Evolutionary conservation across 2,888 invertebrate genomes (phyloP).

Genomic region (Isoperla grammatica): DNA sequence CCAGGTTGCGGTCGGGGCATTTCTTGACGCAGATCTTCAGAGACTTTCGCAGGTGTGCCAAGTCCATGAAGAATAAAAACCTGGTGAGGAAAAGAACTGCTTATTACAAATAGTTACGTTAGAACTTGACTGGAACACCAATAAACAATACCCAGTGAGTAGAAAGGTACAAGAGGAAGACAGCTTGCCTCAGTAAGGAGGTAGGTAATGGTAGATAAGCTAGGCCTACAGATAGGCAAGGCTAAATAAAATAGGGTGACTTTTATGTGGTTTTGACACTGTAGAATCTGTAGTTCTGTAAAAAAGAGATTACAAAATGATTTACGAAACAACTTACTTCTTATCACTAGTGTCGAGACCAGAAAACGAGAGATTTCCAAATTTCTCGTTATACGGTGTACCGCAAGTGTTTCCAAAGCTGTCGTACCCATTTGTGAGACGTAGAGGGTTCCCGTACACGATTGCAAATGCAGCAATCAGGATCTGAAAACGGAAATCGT

Average conservation of each 20-base stretch:
- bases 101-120: too few species aligned
- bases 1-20: conserved; percentile 69
- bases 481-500: too few species aligned
- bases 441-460: conserved; percentile 78
- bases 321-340: conserved; percentile 49
- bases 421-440: conserved; percentile 86
- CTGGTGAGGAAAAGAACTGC: conserved; percentile 38
- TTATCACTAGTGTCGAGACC: conserved; percentile 75
- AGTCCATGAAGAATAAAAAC: conserved; percentile 78
- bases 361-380: conserved; percentile 66
- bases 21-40: conserved; percentile 84
- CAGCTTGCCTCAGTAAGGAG: too few species aligned
- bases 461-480: conserved; percentile 81
- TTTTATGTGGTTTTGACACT: too few species aligned
- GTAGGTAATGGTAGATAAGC: too few species aligned
- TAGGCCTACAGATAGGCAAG: too few species aligned
- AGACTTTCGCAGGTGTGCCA: conserved; percentile 66
- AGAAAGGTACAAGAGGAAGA: too few species aligned
- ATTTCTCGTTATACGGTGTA: conserved; percentile 66
- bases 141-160: too few species aligned
- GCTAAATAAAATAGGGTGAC: too few species aligned
- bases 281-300: too few species aligned
- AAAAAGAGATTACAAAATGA: too few species aligned
- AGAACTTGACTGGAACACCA: conserved; percentile 32
- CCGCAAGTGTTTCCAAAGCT: conserved; percentile 95